A percentile compares a stretch with the other conserved stretches of the same genome.
Evolutionary conservation across 2,113 vertebrate genomes (phyloP).

Genomic region (Lontra canadensis): DNA sequence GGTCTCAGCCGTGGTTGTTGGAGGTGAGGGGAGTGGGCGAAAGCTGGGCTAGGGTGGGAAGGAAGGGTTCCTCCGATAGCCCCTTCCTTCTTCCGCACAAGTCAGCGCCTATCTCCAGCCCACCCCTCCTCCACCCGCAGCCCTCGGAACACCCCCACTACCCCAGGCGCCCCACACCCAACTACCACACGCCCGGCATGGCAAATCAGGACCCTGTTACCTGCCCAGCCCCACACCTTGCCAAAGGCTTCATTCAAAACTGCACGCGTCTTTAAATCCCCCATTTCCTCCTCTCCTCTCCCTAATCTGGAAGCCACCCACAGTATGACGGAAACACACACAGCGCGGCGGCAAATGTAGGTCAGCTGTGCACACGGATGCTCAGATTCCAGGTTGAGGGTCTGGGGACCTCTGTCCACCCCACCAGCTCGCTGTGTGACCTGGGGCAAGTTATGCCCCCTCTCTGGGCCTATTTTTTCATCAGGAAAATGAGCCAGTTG

Average conservation of each 20-base stretch:
- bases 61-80: not conserved
- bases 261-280: not conserved
- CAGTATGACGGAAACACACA: not conserved
- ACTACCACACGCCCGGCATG: not conserved
- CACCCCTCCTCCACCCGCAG: not conserved
- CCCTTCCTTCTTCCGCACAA: not conserved
- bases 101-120: not conserved
- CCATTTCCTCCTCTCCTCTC: not conserved
- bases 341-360: not conserved
- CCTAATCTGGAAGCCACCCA: not conserved
- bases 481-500: not conserved
- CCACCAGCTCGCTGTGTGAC: not conserved
- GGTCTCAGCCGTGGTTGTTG: not conserved
- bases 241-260: not conserved
- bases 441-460: not conserved
- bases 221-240: not conserved
- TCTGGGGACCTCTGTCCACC: not conserved
- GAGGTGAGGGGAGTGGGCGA: not conserved
- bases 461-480: slow-evolving; percentile 42
- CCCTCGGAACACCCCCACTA: not conserved
- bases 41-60: not conserved
- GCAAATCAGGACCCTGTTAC: not conserved
- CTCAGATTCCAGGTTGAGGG: not conserved
- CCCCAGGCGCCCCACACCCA: not conserved
- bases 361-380: not conserved